Evolutionary conservation across 2,113 vertebrate genomes (phyloP).

Genomic region (Sakesphorus luctuosus): DNA sequence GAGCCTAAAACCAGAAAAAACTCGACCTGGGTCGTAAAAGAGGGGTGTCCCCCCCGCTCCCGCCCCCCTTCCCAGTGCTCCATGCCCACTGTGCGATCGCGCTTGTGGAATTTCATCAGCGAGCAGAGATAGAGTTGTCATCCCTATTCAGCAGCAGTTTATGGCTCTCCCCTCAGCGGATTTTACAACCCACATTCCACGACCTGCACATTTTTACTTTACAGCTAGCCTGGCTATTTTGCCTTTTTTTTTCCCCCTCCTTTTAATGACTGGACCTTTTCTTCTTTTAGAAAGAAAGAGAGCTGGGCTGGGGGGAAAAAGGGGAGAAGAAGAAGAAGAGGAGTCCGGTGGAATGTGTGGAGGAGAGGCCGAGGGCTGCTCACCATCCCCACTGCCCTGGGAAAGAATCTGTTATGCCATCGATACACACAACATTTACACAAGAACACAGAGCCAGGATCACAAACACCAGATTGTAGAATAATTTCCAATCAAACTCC

Average conservation of each 20-base stretch:
- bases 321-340: background rate
- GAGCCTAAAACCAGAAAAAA: background rate
- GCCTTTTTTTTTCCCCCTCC: background rate
- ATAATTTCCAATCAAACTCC: background rate
- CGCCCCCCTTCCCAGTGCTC: fast-evolving
- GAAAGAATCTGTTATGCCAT: background rate
- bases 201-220: slow-evolving; percentile 56
- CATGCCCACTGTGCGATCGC: background rate
- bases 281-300: background rate
- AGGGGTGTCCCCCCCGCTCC: background rate
- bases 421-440: background rate
- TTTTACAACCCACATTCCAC: slow-evolving; percentile 74
- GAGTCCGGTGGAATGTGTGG: slow-evolving; percentile 20
- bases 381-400: background rate
- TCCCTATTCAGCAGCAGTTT: slow-evolving; percentile 67
- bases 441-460: background rate
- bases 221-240: slow-evolving; percentile 31
- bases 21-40: background rate
- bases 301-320: background rate
- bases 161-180: slow-evolving; percentile 54
- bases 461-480: background rate
- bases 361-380: background rate
- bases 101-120: slow-evolving; percentile 24
- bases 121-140: slow-evolving; percentile 40
- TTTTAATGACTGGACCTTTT: slow-evolving; percentile 6